Base-by-base conservation (phyloP, 2,888 invertebrate species). In the Drepana falcataria region DNA sequence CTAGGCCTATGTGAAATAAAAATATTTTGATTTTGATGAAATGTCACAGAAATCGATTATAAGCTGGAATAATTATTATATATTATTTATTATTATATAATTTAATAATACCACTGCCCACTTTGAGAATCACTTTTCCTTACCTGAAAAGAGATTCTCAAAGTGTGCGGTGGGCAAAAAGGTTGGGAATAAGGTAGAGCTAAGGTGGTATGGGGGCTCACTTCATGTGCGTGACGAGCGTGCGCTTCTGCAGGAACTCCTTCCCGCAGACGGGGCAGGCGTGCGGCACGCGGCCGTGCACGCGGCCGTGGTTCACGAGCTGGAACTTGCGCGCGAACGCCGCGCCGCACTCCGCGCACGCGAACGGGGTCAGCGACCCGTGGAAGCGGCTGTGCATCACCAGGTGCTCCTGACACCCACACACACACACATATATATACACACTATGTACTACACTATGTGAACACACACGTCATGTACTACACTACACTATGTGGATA, bases 361-460 rank as follows among this genome's bases (percentile, higher is more conserved):
- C 95, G 88, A 98, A 99, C 7, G 99, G 98, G 73, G 97, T 96
- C 73, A 98, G 94, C 4, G 98, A 98, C n/a, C 97, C 98, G 86
- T 98, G 98, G 87, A 97, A 97, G 60, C 97, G 91, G 58, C 96
- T 93, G 89, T 97, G 97, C 91, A 97, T 97, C 69, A 97, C 96
- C 65, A 93, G 77, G 69, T 97, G 93, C 78, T 90, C 91, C 91
- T 91, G 75, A 0, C n/a, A 41, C 54, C 4, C 52, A 52, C 34
- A 41, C 49, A 37, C 5, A 40, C 7, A 35, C 1, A 2, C 5
- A 7, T 2, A 1, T 7, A 7, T 7, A 48, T 7, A 35, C 35
- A 3, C 2, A 21, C 2, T 33, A n/a, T n/a, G n/a, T n/a, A n/a
- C n/a, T n/a, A n/a, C n/a, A n/a, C n/a, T n/a, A 35, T 51, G 47